Evolutionary conservation across 2,888 invertebrate species (phyloP), one percentile per base, ranked within the genome.

Genomic region (Drosophila heteroneura): DNA sequence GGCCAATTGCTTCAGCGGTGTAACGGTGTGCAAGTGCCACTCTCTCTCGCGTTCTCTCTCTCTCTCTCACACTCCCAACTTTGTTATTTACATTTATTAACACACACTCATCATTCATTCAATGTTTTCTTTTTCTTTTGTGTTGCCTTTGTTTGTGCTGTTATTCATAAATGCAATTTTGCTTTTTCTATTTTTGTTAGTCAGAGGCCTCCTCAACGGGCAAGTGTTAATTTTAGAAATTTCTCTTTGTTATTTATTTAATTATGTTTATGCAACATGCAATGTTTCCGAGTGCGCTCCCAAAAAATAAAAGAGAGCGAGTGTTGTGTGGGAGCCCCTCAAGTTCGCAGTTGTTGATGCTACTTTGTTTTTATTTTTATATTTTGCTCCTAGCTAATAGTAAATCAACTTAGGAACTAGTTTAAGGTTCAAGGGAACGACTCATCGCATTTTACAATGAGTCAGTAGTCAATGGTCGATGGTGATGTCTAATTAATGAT

Each of bases 151-250:
- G 66, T 62, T 82, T 70, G 47, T 64, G 28, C 61, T 73, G 76
- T 74, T 85, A 85, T 90, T 87, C 90, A 87, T 87, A 83, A 90
- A 82, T 86, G 75, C 74, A 83, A 71, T 79, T 85, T 81, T 71
- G 74, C 59, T 62, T 78, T 52, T 69, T 67, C 85, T 81, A 78
- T 90, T 88, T 79, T 77, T 72, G 79, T 70, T 73, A 62, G 69
- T 49, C 66, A 60, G 56, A 62, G 16, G 47, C 22, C 47, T 26
- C 70, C 65, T 74, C 59, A 63, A 59, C 69, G 67, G 63, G 53
- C 77, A 73, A 83, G 74, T 79, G 79, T 75, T 87, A 87, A 87
- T 79, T 90, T 78, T 87, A 87, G 90, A 87, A 90, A 90, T 83
- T 83, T 78, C 73, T 83, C 56, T 52, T 28, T 35, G 16, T 52